Percentiles rank a stretch among this genome's conserved stretches.
Conservation (phyloP, 2,113 vertebrate genomes). For the Cyprinodon variegatus region DNA sequence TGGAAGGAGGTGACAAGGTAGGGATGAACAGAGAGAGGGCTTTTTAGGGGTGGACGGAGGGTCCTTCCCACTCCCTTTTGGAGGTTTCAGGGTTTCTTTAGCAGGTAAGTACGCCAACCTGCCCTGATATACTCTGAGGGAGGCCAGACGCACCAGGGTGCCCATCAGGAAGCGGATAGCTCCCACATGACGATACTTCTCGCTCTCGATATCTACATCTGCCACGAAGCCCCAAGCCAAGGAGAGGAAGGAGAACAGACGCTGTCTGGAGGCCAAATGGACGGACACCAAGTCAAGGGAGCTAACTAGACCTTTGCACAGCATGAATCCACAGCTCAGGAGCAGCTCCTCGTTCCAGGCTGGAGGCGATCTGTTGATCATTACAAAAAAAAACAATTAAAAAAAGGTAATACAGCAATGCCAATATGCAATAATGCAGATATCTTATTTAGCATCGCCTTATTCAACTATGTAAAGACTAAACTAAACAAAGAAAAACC, state of each 20-base stretch:
- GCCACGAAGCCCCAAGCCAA: slow-evolving; percentile 94
- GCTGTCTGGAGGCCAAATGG: slow-evolving; percentile 76
- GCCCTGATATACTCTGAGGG: slow-evolving; percentile 81
- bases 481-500: neutral
- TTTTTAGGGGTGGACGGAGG: slow-evolving; percentile 43
- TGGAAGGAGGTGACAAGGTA: slow-evolving; percentile 54
- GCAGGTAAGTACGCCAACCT: slow-evolving; percentile 85
- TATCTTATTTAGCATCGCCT: neutral
- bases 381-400: neutral
- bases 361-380: slow-evolving; percentile 79
- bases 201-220: slow-evolving; percentile 92
- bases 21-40: slow-evolving; percentile 52
- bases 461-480: neutral
- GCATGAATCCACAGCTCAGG: slow-evolving; percentile 85
- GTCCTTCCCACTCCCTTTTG: slow-evolving; percentile 33
- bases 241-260: slow-evolving; percentile 87
- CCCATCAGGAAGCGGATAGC: slow-evolving; percentile 90
- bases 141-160: slow-evolving; percentile 83
- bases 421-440: neutral
- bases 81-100: slow-evolving; percentile 26
- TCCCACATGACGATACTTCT: slow-evolving; percentile 90
- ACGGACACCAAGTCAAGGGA: slow-evolving; percentile 88
- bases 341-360: slow-evolving; percentile 87
- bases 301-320: slow-evolving; percentile 86
- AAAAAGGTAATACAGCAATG: neutral